These are phyloP conservation scores for Pteronura brasiliensis DNA, from an alignment of 2,113 vertebrate genomes.

Conservation along the genomic window DNA sequence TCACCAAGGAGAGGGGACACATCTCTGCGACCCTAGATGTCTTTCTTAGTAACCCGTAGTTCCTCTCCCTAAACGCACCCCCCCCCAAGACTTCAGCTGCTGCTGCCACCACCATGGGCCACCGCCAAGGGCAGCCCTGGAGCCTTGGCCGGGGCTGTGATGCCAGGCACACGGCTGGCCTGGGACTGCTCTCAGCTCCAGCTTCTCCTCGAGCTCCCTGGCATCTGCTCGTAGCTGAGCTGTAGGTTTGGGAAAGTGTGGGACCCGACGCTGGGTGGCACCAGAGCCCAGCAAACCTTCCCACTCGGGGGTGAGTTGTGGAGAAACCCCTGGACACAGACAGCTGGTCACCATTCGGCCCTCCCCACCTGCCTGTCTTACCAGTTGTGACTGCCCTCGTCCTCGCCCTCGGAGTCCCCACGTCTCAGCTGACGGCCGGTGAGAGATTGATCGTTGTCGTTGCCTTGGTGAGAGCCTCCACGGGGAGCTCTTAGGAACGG, in stretches of 20 bases:
- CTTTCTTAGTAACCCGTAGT: neutral
- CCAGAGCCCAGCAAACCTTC: neutral
- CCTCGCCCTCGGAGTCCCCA: neutral
- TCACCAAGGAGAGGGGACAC: neutral
- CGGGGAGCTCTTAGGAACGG: neutral
- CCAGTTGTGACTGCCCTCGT: neutral
- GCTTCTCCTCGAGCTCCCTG: neutral
- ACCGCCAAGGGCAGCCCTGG: too few relatives aligned
- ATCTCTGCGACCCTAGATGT: neutral
- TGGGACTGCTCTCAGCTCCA: neutral
- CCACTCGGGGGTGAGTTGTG: fast-evolving
- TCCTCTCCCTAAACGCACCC: fast-evolving
- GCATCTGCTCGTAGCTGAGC: neutral
- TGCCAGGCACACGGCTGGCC: neutral
- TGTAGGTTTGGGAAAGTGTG: neutral
- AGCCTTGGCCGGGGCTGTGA: neutral
- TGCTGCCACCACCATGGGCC: neutral
- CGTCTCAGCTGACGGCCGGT: too few relatives aligned
- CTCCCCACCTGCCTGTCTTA: neutral
- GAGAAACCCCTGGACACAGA: neutral
- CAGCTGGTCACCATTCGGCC: fast-evolving
- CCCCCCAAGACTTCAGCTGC: neutral
- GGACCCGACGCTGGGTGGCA: neutral
- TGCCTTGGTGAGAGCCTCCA: neutral
- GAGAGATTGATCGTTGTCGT: neutral